phyloP scores from a whole-genome alignment of 2,797 vertebrate genomes.

The Glossophaga mutica region DNA sequence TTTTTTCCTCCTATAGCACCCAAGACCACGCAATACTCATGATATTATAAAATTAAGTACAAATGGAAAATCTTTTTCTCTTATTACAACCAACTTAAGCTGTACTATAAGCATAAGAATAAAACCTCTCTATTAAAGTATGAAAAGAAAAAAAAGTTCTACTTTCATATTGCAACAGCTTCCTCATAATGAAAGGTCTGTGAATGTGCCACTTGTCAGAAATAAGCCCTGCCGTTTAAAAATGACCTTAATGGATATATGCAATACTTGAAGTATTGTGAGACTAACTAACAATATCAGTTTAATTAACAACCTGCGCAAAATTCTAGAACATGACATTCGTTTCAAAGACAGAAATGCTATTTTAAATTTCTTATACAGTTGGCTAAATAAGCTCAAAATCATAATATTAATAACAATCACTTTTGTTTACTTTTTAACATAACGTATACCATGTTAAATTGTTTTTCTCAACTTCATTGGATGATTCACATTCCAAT shows the following conservation, averaged over 20 bases:
- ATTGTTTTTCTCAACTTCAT: slow-evolving; percentile 37
- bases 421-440: slow-evolving; percentile 24
- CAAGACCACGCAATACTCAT: neutral
- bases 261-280: neutral
- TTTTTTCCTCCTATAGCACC: neutral
- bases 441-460: neutral
- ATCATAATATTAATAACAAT: slow-evolving; percentile 46
- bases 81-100: neutral
- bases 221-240: slow-evolving; percentile 13
- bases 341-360: slow-evolving; percentile 51
- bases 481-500: slow-evolving; percentile 17
- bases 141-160: neutral
- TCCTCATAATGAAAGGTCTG: neutral
- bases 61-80: neutral
- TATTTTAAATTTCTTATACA: slow-evolving; percentile 39
- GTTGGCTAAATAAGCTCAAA: slow-evolving; percentile 66
- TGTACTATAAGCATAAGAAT: neutral
- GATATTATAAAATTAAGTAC: neutral
- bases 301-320: slow-evolving; percentile 21
- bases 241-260: neutral
- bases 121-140: neutral
- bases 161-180: neutral
- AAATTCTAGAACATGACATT: neutral
- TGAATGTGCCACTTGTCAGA: neutral
- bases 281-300: slow-evolving; percentile 17